Percentiles rank a stretch among this genome's conserved stretches.
Conservation (phyloP, 2,888 invertebrate genomes). For the Vandiemenella viatica region DNA sequence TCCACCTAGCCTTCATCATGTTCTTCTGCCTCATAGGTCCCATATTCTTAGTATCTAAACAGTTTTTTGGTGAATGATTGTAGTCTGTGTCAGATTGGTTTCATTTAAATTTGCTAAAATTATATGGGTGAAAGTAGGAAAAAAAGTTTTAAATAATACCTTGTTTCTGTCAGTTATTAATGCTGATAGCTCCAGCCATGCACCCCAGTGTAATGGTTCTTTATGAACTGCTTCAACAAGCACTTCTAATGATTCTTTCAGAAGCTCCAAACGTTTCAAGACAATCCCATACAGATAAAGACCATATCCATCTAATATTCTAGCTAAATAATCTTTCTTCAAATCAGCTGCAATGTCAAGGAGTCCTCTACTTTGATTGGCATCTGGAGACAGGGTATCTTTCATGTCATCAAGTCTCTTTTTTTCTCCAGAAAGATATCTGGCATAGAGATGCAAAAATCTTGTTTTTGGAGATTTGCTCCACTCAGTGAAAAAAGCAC, state of each 20-base stretch:
- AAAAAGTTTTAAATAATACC: slow-evolving; percentile 25
- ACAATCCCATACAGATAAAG: slow-evolving; percentile 84
- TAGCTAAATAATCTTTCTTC: slow-evolving; percentile 38
- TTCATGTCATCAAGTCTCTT: slow-evolving; percentile 72
- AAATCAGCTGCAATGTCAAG: slow-evolving; percentile 40
- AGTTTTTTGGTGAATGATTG: too few relatives aligned
- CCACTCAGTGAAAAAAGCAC: slow-evolving; percentile 62
- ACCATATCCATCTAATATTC: slow-evolving; percentile 70
- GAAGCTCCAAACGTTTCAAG: slow-evolving; percentile 69
- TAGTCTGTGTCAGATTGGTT: too few relatives aligned
- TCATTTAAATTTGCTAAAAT: too few relatives aligned
- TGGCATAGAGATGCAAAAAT: slow-evolving; percentile 74
- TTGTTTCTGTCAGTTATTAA: slow-evolving; percentile 71
- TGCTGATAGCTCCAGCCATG: slow-evolving; percentile 83
- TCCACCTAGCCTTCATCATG: too few relatives aligned
- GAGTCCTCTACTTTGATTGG: slow-evolving; percentile 33
- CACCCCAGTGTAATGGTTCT: slow-evolving; percentile 83
- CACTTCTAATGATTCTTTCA: slow-evolving; percentile 59
- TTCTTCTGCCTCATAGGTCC: too few relatives aligned
- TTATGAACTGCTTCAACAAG: slow-evolving; percentile 62
- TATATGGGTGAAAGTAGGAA: too few relatives aligned
- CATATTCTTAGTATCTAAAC: too few relatives aligned
- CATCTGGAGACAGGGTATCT: slow-evolving; percentile 44
- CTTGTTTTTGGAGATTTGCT: slow-evolving; percentile 53
- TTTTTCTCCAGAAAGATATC: slow-evolving; percentile 80